A percentile compares a stretch with the other conserved stretches of the same genome.
phyloP scores from a whole-genome alignment of 2,113 vertebrate species.

The Coregonus clupeaformis region DNA sequence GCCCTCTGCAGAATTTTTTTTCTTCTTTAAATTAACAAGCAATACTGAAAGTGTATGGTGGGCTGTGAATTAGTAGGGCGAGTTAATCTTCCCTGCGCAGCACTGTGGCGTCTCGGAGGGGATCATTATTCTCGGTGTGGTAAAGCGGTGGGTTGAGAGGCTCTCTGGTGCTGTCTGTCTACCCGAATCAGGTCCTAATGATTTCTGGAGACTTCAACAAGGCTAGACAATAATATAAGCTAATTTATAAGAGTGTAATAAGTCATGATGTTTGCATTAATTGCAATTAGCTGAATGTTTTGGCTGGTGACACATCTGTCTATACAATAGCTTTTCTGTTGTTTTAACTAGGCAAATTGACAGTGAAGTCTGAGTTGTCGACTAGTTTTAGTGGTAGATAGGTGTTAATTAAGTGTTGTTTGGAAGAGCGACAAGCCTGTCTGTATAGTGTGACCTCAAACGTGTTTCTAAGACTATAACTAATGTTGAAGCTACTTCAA shows the following conservation, averaged over 20 bases:
- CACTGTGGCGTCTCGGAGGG: constrained; percentile 40
- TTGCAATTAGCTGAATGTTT: not conserved
- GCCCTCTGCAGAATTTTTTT: not conserved
- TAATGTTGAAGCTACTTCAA: too few relatives aligned
- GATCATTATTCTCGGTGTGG: constrained; percentile 58
- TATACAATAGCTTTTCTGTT: too few relatives aligned
- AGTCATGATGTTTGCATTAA: not conserved
- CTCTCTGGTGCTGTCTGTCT: not conserved
- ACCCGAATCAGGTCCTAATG: not conserved
- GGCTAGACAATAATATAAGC: too few relatives aligned
- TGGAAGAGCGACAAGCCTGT: too few relatives aligned
- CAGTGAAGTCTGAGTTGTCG: too few relatives aligned
- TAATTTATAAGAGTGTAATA: not conserved
- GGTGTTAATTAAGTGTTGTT: too few relatives aligned
- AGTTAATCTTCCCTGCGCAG: constrained; percentile 34
- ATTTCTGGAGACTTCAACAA: too few relatives aligned
- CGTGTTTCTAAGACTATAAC: too few relatives aligned
- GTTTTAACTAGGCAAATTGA: too few relatives aligned
- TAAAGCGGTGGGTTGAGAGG: constrained; percentile 25
- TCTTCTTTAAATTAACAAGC: constrained; percentile 14
- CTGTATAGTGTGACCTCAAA: too few relatives aligned
- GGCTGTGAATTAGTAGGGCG: constrained; percentile 20
- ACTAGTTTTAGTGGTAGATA: too few relatives aligned
- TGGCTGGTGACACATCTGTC: not conserved
- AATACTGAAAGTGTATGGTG: not conserved